These are phyloP conservation scores for Horisme vitalbata DNA, from an alignment of 2,888 invertebrate species.

Conservation along the genomic window DNA sequence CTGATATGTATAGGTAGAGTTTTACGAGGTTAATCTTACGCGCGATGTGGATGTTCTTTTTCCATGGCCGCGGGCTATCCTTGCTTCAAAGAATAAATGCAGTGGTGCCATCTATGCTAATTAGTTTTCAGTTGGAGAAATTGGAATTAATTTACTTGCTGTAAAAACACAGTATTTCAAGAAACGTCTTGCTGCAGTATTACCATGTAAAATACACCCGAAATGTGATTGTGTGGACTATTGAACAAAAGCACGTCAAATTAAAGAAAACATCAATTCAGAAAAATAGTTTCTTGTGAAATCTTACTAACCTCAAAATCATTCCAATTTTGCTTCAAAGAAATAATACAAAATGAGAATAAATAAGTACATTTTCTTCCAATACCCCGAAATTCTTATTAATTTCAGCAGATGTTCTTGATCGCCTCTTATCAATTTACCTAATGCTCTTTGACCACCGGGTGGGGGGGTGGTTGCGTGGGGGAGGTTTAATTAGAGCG, in stretches of 20 bases:
- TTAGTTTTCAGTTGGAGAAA: constrained; percentile 12
- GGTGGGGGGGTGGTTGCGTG: constrained; percentile 38
- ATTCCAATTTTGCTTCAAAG: no score
- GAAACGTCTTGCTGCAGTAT: no score
- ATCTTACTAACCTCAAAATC: no score
- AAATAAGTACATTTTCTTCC: constrained; percentile 1
- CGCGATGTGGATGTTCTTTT: constrained; percentile 67
- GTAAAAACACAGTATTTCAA: constrained; percentile 1
- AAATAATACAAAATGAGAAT: no score
- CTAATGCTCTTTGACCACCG: constrained; percentile 50
- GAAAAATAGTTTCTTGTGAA: no score
- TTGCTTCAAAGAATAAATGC: constrained; percentile 49
- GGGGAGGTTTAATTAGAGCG: constrained; percentile 75
- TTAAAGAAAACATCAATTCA: no score
- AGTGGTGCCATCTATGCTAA: constrained; percentile 27
- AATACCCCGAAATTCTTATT: constrained; percentile 19
- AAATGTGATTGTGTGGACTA: no score
- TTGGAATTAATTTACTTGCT: constrained; percentile 12
- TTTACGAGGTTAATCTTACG: constrained; percentile 75
- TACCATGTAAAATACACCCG: no score
- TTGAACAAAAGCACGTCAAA: no score
- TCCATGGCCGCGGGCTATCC: constrained; percentile 59
- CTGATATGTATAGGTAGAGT: constrained; percentile 47
- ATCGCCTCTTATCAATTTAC: constrained; percentile 37
- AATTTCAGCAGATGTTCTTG: constrained; percentile 27